Evolutionary conservation across 2,797 vertebrate species (phyloP).

Genomic region (Mareca strepera): DNA sequence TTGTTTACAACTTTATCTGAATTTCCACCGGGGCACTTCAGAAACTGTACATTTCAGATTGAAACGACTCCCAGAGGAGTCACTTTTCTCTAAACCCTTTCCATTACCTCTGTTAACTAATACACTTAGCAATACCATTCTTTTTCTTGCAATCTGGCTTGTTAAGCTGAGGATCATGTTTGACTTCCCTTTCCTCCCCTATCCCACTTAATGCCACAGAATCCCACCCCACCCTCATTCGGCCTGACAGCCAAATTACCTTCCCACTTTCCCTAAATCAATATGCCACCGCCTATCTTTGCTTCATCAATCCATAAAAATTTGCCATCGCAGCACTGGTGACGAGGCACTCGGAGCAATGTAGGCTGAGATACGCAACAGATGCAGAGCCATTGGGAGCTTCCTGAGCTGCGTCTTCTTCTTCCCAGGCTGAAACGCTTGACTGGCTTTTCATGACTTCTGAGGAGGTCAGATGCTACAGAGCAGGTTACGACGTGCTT

Average conservation of each 20-base stretch:
- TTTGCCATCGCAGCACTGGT: neutral
- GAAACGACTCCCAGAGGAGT: constrained; percentile 36
- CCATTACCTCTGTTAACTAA: constrained; percentile 28
- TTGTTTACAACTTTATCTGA: constrained; percentile 21
- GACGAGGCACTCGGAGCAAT: neutral
- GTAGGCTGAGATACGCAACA: rapidly evolving
- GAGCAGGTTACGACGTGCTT: neutral
- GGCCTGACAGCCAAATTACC: constrained; percentile 46
- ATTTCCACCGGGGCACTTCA: constrained; percentile 11
- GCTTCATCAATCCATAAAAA: constrained; percentile 34
- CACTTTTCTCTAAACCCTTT: constrained; percentile 12
- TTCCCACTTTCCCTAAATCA: constrained; percentile 44
- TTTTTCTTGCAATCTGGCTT: constrained; percentile 15
- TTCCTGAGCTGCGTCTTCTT: rapidly evolving
- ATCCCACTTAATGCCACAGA: neutral
- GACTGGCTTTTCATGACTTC: neutral
- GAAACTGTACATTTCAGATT: neutral
- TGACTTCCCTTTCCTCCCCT: constrained; percentile 41
- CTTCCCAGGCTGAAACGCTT: neutral
- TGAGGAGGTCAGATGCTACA: neutral
- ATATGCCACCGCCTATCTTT: neutral
- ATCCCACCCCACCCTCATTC: constrained; percentile 19
- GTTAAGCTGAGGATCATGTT: constrained; percentile 24
- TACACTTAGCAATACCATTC: constrained; percentile 5
- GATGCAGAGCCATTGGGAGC: neutral